Conservation (phyloP, 2,113 vertebrate species). For the Poeciliopsis occidentalis region DNA sequence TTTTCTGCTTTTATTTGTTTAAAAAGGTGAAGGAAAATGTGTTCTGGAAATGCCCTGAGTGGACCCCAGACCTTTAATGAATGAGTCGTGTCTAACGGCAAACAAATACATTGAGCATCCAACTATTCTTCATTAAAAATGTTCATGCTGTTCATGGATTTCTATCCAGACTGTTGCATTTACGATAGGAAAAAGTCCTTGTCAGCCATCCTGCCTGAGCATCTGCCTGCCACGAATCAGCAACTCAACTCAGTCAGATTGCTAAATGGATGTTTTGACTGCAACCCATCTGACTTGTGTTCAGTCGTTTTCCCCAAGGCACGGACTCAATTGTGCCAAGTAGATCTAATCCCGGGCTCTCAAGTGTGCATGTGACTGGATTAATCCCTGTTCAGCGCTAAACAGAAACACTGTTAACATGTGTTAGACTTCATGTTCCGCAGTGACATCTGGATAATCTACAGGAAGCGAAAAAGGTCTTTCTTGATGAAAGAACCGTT, state of each 20-base stretch:
- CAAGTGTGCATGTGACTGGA: neutral
- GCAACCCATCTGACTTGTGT: neutral
- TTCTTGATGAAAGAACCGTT: neutral
- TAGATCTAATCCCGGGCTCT: too few species aligned
- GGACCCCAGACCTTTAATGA: too few species aligned
- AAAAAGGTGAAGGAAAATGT: neutral
- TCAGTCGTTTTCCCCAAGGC: neutral
- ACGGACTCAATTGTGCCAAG: neutral
- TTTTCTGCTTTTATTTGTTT: neutral
- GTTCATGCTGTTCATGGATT: neutral
- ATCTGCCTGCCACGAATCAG: slow-evolving; percentile 44
- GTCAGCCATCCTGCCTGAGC: slow-evolving; percentile 20
- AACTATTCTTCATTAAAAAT: neutral
- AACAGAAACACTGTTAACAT: slow-evolving; percentile 22
- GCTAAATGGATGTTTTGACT: slow-evolving; percentile 11
- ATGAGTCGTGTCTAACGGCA: too few species aligned
- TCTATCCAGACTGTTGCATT: slow-evolving; percentile 1
- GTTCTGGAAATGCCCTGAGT: too few species aligned
- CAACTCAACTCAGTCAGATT: neutral
- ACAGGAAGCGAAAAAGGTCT: neutral
- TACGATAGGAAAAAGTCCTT: slow-evolving; percentile 39
- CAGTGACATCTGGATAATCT: slow-evolving; percentile 41
- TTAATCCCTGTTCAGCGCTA: slow-evolving; percentile 8
- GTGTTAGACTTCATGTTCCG: slow-evolving; percentile 27
- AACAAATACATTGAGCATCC: too few species aligned